Base-by-base conservation (phyloP, 2,888 invertebrate genomes). In the Drosophila kanekoi region DNA sequence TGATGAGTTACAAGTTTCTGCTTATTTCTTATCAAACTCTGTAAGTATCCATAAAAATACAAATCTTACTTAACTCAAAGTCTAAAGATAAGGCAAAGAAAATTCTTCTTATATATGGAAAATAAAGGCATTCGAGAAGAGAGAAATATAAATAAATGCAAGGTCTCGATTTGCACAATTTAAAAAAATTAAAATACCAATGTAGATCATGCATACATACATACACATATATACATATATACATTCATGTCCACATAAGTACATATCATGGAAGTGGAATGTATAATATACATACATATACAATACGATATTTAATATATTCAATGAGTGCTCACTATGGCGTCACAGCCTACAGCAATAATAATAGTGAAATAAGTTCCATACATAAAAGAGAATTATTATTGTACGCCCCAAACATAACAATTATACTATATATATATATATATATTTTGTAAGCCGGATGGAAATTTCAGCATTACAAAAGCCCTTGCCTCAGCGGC, bases 381-480 rank as follows among this genome's bases (percentile, higher is more conserved):
- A 72, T 71, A 63, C 61, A 66, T 23, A 61, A 41, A 54, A 43
- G 47, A 43, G 67, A 72, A 69, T 53, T 58, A 69, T 53, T 56
- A 56, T 63, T 65, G 56, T 53, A 59, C 57, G 44, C 53, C 38
- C 53, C 58, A 56, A 28, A 59, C 43, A 59, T 48, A 40, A 48
- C 40, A 54, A 61, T 49, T 37, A 44, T 28, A 37, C 10, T 23
- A 38, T 58, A 43, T 18, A 44, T 6, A 47, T 38, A 44, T 43
- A 16, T 43, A 9, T 45, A 49, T 37, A 14, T 56, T 54, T 57
- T 59, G 45, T 60, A 77, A 75, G 51, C 64, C 69, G 76, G 65
- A 77, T 76, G 73, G 79, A 79, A 79, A 71, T 68, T 79, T 69
- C 76, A 79, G 65, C 60, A 62, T 76, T 67, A 72, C 72, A 63